Evolutionary conservation across 2,888 invertebrate species (phyloP).

Genomic region (Xestia ashworthii): DNA sequence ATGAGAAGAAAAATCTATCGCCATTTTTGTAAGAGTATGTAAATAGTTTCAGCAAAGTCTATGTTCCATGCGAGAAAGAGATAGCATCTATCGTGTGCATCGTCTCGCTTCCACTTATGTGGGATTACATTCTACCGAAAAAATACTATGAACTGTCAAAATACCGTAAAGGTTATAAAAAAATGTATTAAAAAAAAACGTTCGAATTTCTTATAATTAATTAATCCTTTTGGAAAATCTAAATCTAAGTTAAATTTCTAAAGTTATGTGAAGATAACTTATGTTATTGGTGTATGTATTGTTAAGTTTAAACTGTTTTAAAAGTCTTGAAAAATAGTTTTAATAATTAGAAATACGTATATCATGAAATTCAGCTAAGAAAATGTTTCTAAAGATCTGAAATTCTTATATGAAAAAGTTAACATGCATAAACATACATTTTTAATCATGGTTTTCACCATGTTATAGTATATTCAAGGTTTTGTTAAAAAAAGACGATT

Average conservation of each 20-base stretch:
- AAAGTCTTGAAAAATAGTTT: conserved; percentile 22
- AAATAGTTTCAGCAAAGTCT: neutral
- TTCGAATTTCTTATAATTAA: conserved; percentile 58
- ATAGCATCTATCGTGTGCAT: neutral
- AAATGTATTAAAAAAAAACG: conserved; percentile 39
- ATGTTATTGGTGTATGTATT: conserved; percentile 46
- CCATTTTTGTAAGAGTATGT: conserved; percentile 8
- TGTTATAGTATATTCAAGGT: conserved; percentile 21
- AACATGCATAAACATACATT: neutral
- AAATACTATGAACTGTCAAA: neutral
- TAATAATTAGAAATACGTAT: neutral
- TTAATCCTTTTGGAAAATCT: conserved; percentile 55
- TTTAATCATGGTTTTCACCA: conserved; percentile 5
- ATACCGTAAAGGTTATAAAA: conserved; percentile 21
- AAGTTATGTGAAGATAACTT: conserved; percentile 38
- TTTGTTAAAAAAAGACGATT: conserved; percentile 24
- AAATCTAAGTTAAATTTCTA: conserved; percentile 44
- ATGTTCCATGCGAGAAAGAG: conserved; percentile 8
- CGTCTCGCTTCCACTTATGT: conserved; percentile 6
- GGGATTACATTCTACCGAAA: neutral
- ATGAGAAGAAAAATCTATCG: neutral
- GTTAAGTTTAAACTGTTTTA: conserved; percentile 51
- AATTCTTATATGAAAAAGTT: neutral
- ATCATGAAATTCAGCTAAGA: neutral
- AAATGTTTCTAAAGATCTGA: neutral